These are phyloP conservation scores for Rhyacichthys aspro DNA, from an alignment of 2,797 vertebrate genomes.

Conservation along the genomic window DNA sequence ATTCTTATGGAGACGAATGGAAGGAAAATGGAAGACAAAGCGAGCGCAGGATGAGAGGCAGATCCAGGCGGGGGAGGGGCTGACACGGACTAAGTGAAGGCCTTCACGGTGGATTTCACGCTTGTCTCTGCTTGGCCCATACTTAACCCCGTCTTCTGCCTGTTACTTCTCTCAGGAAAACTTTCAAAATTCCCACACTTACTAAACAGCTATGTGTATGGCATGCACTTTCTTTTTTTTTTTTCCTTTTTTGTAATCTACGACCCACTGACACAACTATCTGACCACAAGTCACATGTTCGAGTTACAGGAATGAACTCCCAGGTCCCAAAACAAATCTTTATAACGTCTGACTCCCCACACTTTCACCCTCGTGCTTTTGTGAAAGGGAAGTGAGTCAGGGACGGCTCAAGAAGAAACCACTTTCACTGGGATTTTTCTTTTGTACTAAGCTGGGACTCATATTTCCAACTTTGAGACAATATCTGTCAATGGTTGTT, in stretches of 20 bases:
- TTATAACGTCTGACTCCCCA: constrained; percentile 14
- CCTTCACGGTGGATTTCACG: constrained; percentile 34
- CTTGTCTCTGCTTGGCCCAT: constrained; percentile 10
- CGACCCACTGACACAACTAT: constrained; percentile 36
- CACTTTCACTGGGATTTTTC: constrained; percentile 18
- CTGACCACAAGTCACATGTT: constrained; percentile 17
- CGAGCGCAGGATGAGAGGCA: neutral
- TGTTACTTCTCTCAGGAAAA: neutral
- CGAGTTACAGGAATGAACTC: constrained; percentile 36
- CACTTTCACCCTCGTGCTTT: neutral
- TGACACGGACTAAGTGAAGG: neutral
- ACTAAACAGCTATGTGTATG: neutral
- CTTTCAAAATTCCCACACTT: constrained; percentile 17
- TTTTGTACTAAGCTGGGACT: no score
- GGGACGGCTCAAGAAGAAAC: neutral
- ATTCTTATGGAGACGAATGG: neutral
- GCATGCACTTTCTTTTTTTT: neutral
- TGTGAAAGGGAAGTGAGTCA: constrained; percentile 34
- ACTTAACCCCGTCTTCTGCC: constrained; percentile 19
- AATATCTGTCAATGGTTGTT: constrained; percentile 17
- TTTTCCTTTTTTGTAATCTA: neutral
- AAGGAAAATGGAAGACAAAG: neutral
- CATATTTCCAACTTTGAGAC: no score
- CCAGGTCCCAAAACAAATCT: constrained; percentile 13
- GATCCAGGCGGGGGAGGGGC: constrained; percentile 9